Evolutionary conservation across 2,113 vertebrate genomes (phyloP).

Genomic region (Hyaena hyaena): DNA sequence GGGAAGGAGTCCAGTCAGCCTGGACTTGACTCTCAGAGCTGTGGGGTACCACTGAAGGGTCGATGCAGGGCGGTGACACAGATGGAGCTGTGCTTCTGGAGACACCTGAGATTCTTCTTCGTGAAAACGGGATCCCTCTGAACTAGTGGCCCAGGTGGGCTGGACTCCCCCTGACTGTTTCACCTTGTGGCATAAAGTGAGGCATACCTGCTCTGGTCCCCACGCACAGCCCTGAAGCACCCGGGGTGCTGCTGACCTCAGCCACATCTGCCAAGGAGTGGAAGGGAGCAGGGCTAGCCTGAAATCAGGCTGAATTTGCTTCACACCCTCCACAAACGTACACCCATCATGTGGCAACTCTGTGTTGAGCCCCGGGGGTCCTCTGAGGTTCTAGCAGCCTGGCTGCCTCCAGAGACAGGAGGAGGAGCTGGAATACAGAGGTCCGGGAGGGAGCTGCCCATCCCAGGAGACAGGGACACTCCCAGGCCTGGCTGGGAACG

Average conservation of each 20-base stretch:
- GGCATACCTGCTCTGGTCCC: not conserved
- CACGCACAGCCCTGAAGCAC: not conserved
- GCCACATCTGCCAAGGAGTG: not conserved
- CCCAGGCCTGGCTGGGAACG: conserved; percentile 20
- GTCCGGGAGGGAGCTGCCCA: not conserved
- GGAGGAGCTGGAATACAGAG: not conserved
- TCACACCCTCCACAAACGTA: not conserved
- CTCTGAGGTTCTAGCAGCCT: not conserved
- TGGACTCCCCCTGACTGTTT: not conserved
- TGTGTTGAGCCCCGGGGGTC: not conserved
- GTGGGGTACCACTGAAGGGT: not conserved
- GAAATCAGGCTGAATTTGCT: conserved; percentile 16
- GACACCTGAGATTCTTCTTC: not conserved
- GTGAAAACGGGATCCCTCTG: not conserved
- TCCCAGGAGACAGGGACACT: not conserved
- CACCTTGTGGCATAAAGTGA: not conserved
- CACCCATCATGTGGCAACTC: not conserved
- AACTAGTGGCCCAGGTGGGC: not conserved
- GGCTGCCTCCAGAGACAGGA: not conserved
- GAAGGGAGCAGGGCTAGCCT: not conserved
- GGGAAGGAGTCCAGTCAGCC: not conserved
- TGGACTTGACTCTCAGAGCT: not conserved
- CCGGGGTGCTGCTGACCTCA: not conserved
- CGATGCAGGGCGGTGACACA: not conserved
- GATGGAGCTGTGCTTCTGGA: not conserved